phyloP scores from a whole-genome alignment of 1,140 invertebrate genomes.

The Agrypnia vestita region DNA sequence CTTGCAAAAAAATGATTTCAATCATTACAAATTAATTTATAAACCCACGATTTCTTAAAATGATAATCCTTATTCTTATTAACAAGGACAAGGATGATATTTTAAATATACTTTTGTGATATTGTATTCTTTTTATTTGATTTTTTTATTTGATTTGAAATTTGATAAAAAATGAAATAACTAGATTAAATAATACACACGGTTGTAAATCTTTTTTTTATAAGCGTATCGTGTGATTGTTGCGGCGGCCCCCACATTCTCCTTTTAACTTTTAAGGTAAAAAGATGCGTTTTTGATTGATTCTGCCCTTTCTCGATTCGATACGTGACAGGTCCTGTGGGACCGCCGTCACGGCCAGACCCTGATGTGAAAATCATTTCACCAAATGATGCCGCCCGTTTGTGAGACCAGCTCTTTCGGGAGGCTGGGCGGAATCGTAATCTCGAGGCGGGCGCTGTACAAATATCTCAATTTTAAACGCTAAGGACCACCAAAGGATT shows the following conservation, averaged over 20 bases:
- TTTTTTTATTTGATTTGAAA: no score
- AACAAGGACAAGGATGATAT: no score
- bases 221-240: background rate
- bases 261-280: conserved; percentile 7
- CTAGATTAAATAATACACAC: no score
- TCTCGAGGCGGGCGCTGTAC: background rate
- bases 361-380: conserved; percentile 40
- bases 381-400: conserved; percentile 17
- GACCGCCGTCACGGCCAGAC: no score
- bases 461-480: conserved; percentile 9
- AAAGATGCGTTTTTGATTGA: conserved; percentile 30
- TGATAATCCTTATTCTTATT: no score
- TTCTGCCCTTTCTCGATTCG: conserved; percentile 33
- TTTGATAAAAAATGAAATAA: no score
- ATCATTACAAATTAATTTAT: no score
- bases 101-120: no score
- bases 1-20: no score
- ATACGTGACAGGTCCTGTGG: background rate
- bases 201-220: background rate
- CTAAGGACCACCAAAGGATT: background rate
- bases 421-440: background rate
- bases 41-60: no score
- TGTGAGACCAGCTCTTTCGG: conserved; percentile 2
- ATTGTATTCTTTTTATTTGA: no score
- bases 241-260: background rate